These are phyloP conservation scores for Drosophila kurseongensis DNA, from an alignment of 1,140 invertebrate genomes.

Conservation along the genomic window DNA sequence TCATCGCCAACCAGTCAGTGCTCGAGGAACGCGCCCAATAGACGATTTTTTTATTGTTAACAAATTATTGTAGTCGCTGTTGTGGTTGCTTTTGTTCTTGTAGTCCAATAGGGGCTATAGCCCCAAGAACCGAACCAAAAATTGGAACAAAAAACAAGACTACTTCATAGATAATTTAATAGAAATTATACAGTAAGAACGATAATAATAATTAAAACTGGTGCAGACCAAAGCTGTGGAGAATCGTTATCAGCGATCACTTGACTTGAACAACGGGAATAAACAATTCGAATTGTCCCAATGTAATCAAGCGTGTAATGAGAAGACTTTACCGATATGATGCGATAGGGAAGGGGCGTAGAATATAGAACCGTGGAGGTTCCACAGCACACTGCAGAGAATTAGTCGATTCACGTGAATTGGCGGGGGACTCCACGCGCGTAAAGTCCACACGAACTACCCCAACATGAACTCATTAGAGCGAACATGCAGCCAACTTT, in stretches of 20 bases:
- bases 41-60: constrained; percentile 57
- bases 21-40: constrained; percentile 53
- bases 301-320: constrained; percentile 48
- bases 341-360: neutral
- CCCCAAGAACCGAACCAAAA: constrained; percentile 1
- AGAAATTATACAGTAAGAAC: constrained; percentile 44
- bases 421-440: constrained; percentile 29
- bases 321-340: constrained; percentile 17
- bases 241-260: constrained; percentile 41
- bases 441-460: constrained; percentile 62
- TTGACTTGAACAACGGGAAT: constrained; percentile 42
- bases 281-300: constrained; percentile 44
- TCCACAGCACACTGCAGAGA: neutral
- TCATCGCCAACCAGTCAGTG: constrained; percentile 37
- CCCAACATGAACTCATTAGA: constrained; percentile 74
- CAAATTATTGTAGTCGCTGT: constrained; percentile 47
- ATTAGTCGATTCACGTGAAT: constrained; percentile 34
- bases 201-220: constrained; percentile 49
- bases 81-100: constrained; percentile 6
- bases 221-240: neutral
- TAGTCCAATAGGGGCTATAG: constrained; percentile 7
- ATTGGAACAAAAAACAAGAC: constrained; percentile 14
- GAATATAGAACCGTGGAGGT: neutral
- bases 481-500: constrained; percentile 27
- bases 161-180: constrained; percentile 60